Base-by-base conservation (phyloP, 2,113 vertebrate species). In the Mesembrinibis cayennensis region DNA sequence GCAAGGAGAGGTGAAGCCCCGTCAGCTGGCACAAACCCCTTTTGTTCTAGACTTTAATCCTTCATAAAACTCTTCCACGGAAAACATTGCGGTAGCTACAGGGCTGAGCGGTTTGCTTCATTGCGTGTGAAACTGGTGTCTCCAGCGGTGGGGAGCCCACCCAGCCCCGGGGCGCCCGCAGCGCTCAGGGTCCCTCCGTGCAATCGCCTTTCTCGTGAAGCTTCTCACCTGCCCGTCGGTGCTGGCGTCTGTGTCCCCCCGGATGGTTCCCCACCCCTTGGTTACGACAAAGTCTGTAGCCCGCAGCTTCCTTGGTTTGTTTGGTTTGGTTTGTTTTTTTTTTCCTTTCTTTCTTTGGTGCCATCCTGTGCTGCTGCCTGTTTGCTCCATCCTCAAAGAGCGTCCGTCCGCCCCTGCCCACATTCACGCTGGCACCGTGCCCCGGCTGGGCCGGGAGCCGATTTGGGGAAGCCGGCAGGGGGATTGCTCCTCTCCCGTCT, bases 281-380 rank as follows among this genome's bases (percentile, higher is more conserved):
- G 80, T 92, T 92, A 52, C 4, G 5, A 53, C 42, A 6, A 47
- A 73, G 25, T 65, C 94, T 85, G 38, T 93, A 69, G 87, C 85
- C 58, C 84, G 34, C 50, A 26, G 86, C 52, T 94, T 90, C 42
- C 58, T 80, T 72, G 38, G 78, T 17, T 92, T 29, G 40, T 38
- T 96, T 71, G 27, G 23, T 79, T 85, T 50, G 10, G 42, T 40
- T 82, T 49, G 13, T 32, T n/a, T 25, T n/a, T 53, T n/a, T 9
- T 13, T 71, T 32, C 8, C 21, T 82, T 79, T 45, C 79, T 95
- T 95, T 92, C 63, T 92, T 91, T 93, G 53, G 66, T 77, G 59
- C 95, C 97, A 96, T 94, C 72, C 82, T 93, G 82, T 96, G 95
- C 95, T 91, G 83, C 94, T 89, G 73, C 91, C 93, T 91, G 93